A percentile compares a stretch with the other conserved stretches of the same genome.
phyloP scores from a whole-genome alignment of 2,888 invertebrate species.

The Lacanobia wlatinum region DNA sequence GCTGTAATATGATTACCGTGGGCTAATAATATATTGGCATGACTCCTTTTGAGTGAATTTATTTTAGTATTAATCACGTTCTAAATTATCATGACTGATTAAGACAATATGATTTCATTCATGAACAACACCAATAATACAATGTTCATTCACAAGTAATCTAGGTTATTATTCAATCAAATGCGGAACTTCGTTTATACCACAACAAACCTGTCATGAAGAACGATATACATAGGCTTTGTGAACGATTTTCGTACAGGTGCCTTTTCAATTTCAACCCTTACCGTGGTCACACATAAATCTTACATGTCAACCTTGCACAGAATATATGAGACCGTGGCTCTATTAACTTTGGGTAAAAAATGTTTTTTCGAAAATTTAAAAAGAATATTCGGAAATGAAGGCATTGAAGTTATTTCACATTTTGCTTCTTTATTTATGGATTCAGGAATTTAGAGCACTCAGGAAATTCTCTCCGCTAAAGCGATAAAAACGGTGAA shows the following conservation, averaged over 20 bases:
- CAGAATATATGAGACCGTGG: constrained; percentile 73
- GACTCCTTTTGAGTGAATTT: not conserved
- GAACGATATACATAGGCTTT: constrained; percentile 54
- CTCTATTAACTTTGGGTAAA: constrained; percentile 68
- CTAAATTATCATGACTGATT: not conserved
- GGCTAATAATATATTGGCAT: not conserved
- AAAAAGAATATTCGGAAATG: constrained; percentile 8
- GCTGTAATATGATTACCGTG: not conserved
- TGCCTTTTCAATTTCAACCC: constrained; percentile 70
- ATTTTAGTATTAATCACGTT: not conserved
- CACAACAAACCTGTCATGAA: constrained; percentile 16
- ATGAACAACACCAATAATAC: not conserved
- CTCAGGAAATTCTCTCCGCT: not conserved
- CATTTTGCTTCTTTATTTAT: not conserved
- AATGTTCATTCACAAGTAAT: not conserved
- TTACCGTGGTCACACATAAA: constrained; percentile 72
- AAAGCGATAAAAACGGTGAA: constrained; percentile 10
- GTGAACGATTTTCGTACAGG: constrained; percentile 66
- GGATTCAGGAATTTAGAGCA: constrained; percentile 7
- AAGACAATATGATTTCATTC: not conserved
- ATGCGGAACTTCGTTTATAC: not conserved
- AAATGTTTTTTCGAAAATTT: constrained; percentile 29
- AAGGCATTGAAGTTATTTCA: not conserved
- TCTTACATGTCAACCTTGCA: constrained; percentile 67
- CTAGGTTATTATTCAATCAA: not conserved